These are phyloP conservation scores for Natrix natrix DNA, from an alignment of 2,797 vertebrate genomes.

Conservation along the genomic window DNA sequence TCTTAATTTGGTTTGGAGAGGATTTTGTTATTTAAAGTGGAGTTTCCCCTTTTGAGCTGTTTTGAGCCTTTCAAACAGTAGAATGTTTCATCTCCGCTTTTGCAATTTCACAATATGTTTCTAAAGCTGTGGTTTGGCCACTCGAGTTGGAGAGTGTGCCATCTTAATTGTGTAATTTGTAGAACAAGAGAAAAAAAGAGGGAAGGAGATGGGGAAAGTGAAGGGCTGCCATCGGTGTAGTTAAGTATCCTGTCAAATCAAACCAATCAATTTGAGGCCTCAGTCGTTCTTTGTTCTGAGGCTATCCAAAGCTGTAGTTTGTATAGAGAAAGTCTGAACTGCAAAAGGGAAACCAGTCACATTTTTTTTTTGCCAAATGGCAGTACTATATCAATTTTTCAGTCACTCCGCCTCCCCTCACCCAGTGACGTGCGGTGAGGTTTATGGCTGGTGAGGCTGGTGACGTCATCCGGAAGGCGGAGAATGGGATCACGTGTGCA, in stretches of 20 bases:
- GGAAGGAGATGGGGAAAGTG: neutral
- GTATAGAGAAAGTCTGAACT: neutral
- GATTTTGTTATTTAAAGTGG: neutral
- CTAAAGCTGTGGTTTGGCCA: neutral
- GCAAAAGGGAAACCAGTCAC: neutral
- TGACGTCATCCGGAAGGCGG: no score
- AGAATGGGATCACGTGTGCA: no score
- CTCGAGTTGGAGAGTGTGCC: neutral
- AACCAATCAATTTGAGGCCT: neutral
- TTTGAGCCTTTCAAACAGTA: neutral
- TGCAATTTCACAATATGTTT: neutral
- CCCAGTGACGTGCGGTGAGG: no score
- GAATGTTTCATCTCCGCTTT: neutral
- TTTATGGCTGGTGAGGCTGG: no score
- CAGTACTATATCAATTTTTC: neutral
- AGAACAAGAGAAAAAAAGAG: neutral
- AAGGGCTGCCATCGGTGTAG: neutral
- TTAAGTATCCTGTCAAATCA: neutral
- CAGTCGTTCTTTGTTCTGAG: neutral
- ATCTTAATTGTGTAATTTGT: neutral
- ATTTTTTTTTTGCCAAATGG: neutral
- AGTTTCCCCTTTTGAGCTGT: neutral
- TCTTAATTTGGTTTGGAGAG: neutral
- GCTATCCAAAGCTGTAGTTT: neutral
- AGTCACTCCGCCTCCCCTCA: neutral